phyloP scores from a whole-genome alignment of 2,797 vertebrate species.

The Vipera latastei region DNA sequence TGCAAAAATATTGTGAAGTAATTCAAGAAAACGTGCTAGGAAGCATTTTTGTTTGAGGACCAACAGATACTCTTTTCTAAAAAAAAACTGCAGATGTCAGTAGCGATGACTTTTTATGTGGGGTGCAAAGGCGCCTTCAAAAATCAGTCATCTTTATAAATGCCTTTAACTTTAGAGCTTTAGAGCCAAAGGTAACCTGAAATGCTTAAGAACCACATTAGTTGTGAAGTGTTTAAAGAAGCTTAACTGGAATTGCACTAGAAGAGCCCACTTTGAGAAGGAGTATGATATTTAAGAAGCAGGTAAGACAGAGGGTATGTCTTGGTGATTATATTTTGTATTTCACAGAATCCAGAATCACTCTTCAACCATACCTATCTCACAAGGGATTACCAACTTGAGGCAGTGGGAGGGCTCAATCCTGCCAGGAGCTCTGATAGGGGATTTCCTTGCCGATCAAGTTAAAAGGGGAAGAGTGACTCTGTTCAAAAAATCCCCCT shows the following conservation, averaged over 20 bases:
- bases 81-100: constrained; percentile 9
- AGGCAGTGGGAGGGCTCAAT: neutral
- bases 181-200: neutral
- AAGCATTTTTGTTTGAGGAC: constrained; percentile 10
- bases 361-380: neutral
- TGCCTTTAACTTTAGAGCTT: neutral
- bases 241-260: neutral
- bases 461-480: neutral
- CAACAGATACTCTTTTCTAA: neutral
- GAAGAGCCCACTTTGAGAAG: neutral
- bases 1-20: constrained; percentile 11
- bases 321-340: neutral
- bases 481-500: neutral
- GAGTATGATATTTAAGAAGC: constrained; percentile 10
- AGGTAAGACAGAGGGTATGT: neutral
- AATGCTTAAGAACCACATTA: constrained; percentile 15
- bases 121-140: neutral
- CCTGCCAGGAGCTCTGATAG: neutral
- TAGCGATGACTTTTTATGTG: constrained; percentile 5
- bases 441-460: neutral
- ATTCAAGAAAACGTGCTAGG: constrained; percentile 5
- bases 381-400: neutral
- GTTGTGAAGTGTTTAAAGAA: constrained; percentile 17
- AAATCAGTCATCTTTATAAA: neutral
- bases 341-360: neutral